These are phyloP conservation scores for Diglossa cyanea DNA, from an alignment of 2,797 vertebrate genomes.

Conservation along the genomic window DNA sequence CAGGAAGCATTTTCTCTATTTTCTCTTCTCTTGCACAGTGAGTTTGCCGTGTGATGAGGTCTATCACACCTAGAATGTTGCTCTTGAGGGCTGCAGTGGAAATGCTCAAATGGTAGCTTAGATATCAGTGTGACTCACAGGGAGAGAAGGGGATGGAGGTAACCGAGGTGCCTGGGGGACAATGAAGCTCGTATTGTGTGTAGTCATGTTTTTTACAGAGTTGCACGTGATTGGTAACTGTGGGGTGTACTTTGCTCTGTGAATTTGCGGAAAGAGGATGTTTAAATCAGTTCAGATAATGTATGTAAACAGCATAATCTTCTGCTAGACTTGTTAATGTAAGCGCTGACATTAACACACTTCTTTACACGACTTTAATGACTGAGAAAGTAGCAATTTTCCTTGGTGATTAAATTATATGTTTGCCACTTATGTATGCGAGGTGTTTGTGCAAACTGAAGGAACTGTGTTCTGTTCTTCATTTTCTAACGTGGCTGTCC, in stretches of 20 bases:
- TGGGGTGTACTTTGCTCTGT: not conserved
- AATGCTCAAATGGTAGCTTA: not conserved
- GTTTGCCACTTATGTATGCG: not conserved
- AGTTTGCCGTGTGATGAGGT: not conserved
- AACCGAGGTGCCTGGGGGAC: not conserved
- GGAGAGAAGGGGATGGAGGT: not conserved
- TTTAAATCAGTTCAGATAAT: conserved; percentile 58
- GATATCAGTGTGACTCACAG: not conserved
- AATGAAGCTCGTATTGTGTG: not conserved
- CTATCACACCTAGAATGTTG: not conserved
- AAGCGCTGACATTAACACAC: conserved; percentile 58
- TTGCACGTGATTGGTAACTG: not conserved
- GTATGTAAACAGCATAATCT: conserved; percentile 59
- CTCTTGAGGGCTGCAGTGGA: not conserved
- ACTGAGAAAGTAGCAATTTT: conserved; percentile 55
- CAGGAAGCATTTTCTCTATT: not conserved
- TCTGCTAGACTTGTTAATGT: conserved; percentile 62
- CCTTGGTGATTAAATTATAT: conserved; percentile 36
- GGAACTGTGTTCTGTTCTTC: not conserved
- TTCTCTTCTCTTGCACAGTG: not conserved
- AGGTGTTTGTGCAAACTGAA: conserved; percentile 26
- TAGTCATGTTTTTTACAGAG: not conserved
- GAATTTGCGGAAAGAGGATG: conserved; percentile 37
- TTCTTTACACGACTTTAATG: conserved; percentile 49
- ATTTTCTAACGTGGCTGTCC: not conserved